Conservation (phyloP, 2,888 invertebrate genomes). For the Trilocha varians region DNA sequence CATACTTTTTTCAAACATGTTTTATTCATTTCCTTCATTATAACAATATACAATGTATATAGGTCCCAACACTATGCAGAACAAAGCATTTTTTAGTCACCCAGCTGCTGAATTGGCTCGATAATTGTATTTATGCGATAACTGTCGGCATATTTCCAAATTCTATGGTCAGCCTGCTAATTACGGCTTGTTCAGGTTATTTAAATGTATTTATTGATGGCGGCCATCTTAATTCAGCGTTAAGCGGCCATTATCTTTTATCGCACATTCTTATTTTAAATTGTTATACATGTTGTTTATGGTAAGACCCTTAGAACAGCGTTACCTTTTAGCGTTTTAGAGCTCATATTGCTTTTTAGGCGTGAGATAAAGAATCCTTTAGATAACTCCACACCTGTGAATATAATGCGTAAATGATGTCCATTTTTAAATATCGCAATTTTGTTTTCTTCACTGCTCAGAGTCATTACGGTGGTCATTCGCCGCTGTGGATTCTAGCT, state of each 20-base stretch:
- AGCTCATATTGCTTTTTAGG: too few species aligned
- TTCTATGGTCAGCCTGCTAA: slow-evolving; percentile 33
- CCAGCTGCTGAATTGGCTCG: slow-evolving; percentile 40
- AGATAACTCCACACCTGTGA: too few species aligned
- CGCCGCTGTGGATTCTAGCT: too few species aligned
- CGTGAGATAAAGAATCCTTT: too few species aligned
- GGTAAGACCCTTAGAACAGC: too few species aligned
- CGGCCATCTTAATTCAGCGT: slow-evolving; percentile 37
- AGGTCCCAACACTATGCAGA: background rate
- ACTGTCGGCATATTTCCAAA: slow-evolving; percentile 36
- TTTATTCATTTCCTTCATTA: too few species aligned
- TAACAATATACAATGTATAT: background rate
- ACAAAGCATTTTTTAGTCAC: slow-evolving; percentile 21
- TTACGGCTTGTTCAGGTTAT: slow-evolving; percentile 46
- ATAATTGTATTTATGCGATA: slow-evolving; percentile 58
- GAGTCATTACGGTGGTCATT: too few species aligned
- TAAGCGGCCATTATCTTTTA: slow-evolving; percentile 33
- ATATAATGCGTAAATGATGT: too few species aligned
- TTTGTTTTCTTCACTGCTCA: too few species aligned
- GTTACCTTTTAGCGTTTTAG: too few species aligned
- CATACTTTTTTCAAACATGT: too few species aligned
- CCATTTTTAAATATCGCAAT: too few species aligned
- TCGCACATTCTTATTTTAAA: slow-evolving; percentile 19
- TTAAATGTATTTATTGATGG: slow-evolving; percentile 49
- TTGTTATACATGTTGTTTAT: slow-evolving; percentile 6